Evolutionary conservation across 64 coral and sea anemone genomes (phyloP).

Genomic region (Dendronephthya gigantea): DNA sequence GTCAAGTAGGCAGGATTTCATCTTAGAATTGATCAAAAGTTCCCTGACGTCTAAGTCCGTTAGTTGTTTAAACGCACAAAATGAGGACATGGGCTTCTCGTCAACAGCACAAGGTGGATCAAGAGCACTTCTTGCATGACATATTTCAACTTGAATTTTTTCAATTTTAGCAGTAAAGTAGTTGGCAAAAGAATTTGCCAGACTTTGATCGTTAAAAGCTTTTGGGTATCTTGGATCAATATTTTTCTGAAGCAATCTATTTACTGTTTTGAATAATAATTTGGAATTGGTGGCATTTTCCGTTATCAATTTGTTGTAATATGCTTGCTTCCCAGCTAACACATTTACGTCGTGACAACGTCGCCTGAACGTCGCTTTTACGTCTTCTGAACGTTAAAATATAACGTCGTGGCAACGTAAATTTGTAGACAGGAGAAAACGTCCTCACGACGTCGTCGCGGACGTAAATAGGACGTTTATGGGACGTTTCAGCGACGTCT

Average conservation of each 20-base stretch:
- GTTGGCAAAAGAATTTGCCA: constrained; percentile 31
- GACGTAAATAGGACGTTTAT: too few relatives aligned
- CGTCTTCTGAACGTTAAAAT: too few relatives aligned
- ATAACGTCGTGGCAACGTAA: too few relatives aligned
- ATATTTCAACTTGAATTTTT: constrained; percentile 35
- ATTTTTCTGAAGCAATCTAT: constrained; percentile 33
- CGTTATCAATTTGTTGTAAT: constrained; percentile 5
- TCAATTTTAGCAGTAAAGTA: constrained; percentile 26
- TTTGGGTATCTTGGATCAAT: constrained; percentile 21
- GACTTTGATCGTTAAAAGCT: constrained; percentile 18
- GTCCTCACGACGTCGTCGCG: too few relatives aligned
- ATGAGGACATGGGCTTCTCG: neutral
- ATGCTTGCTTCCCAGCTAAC: constrained; percentile 26
- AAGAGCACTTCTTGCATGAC: constrained; percentile 11
- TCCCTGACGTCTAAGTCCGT: constrained; percentile 9
- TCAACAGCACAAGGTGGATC: constrained; percentile 7
- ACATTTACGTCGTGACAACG: too few relatives aligned
- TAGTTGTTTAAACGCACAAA: neutral
- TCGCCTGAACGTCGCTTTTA: too few relatives aligned
- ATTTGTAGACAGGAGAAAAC: too few relatives aligned
- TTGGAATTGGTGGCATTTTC: constrained; percentile 2
- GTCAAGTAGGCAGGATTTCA: neutral
- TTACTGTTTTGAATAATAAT: constrained; percentile 5
- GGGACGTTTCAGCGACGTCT: too few relatives aligned
- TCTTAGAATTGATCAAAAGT: neutral